phyloP scores from a whole-genome alignment of 1,140 invertebrate genomes.

The Aphelenchoides besseyi region DNA sequence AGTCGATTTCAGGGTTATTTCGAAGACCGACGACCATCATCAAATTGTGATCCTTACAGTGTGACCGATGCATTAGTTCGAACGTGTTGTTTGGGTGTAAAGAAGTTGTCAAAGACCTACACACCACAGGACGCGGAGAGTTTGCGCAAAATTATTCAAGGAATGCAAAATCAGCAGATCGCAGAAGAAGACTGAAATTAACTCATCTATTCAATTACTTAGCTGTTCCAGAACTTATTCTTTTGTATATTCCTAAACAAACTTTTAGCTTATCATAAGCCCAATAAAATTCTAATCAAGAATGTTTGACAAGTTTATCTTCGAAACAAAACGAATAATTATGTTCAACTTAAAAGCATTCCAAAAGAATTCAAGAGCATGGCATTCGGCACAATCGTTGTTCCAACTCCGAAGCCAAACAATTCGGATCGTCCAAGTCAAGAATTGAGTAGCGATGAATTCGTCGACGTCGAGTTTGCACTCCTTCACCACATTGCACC shows the following conservation, averaged over 20 bases:
- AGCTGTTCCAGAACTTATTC: too few species aligned
- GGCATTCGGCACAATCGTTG: constrained; percentile 54
- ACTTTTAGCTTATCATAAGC: too few species aligned
- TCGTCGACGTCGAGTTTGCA: constrained; percentile 46
- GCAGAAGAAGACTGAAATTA: constrained; percentile 25
- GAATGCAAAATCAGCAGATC: constrained; percentile 33
- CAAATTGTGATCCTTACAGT: constrained; percentile 84
- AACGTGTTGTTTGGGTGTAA: constrained; percentile 55
- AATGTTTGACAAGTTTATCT: too few species aligned
- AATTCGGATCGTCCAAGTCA: constrained; percentile 49
- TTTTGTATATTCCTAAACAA: too few species aligned
- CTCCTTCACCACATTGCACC: constrained; percentile 45
- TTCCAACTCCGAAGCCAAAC: constrained; percentile 38
- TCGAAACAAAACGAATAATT: too few species aligned
- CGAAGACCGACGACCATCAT: constrained; percentile 85
- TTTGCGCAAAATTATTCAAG: constrained; percentile 45
- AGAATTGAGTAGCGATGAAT: constrained; percentile 43
- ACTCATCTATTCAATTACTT: too few species aligned
- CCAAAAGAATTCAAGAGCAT: too few species aligned
- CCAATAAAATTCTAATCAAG: too few species aligned
- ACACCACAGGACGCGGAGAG: constrained; percentile 46
- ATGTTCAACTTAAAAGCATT: too few species aligned
- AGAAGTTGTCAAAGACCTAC: constrained; percentile 51
- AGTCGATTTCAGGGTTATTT: constrained; percentile 74
- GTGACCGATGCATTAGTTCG: constrained; percentile 63